phyloP scores from a whole-genome alignment of 2,888 invertebrate genomes.

The Metacarcinus magister region DNA sequence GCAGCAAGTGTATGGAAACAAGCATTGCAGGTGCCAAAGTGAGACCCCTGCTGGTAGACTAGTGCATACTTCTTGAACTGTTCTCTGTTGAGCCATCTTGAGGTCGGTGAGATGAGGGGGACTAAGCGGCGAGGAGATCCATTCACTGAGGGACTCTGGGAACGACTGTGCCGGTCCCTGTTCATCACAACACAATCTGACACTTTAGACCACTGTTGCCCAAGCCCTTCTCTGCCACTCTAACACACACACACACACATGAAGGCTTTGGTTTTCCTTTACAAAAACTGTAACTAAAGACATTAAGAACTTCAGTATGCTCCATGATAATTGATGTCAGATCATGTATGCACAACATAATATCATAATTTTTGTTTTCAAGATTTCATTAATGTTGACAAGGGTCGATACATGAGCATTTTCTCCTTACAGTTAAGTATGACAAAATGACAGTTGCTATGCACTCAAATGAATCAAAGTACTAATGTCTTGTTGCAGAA shows the following conservation, averaged over 20 bases:
- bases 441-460: background rate
- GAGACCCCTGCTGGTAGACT: constrained; percentile 43
- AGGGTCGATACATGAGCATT: background rate
- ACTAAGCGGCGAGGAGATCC: constrained; percentile 71
- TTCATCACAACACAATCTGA: constrained; percentile 60
- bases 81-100: constrained; percentile 73
- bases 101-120: constrained; percentile 77
- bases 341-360: background rate
- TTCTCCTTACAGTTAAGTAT: background rate
- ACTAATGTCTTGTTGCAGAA: background rate
- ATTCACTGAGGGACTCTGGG: constrained; percentile 73
- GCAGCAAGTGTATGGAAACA: constrained; percentile 60
- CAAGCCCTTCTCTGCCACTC: constrained; percentile 17
- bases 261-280: background rate
- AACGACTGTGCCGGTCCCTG: constrained; percentile 69
- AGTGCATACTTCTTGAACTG: constrained; percentile 80
- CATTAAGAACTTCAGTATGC: background rate
- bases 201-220: constrained; percentile 41
- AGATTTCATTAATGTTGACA: background rate
- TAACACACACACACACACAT: background rate
- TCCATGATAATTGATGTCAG: background rate
- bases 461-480: background rate
- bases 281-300: constrained; percentile 18
- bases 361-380: background rate
- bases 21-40: constrained; percentile 60